Percentiles rank a stretch among this genome's conserved stretches.
phyloP scores from a whole-genome alignment of 2,797 vertebrate species.

The Manis javanica region DNA sequence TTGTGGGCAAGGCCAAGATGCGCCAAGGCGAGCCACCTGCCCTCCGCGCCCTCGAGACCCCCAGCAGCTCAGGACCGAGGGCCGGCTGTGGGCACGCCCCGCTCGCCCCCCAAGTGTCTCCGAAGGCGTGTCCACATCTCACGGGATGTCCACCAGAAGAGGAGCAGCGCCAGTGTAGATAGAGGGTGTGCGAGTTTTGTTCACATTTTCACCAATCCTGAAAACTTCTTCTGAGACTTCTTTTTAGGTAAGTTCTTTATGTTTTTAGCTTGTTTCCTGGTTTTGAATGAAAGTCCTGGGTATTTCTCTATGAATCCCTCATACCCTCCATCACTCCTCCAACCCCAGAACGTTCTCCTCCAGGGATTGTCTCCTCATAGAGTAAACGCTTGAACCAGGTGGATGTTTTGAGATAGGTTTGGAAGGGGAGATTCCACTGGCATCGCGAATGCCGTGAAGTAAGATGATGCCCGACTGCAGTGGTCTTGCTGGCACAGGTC shows the following conservation, averaged over 20 bases:
- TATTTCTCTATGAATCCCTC: not conserved
- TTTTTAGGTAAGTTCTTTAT: not conserved
- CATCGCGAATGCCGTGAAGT: accelerated
- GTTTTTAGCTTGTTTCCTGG: not conserved
- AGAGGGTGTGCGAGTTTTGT: not conserved
- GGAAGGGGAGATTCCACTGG: not conserved
- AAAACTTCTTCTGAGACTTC: not conserved
- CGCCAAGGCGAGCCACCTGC: accelerated
- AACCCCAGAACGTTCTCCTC: not conserved
- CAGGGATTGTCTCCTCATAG: not conserved
- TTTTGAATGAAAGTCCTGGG: not conserved
- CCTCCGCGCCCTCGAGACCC: accelerated
- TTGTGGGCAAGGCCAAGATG: accelerated
- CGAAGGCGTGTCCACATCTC: no score
- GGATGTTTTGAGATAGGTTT: not conserved
- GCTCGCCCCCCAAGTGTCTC: no score
- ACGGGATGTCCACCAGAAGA: not conserved
- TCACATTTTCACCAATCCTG: not conserved
- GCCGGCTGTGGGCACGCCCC: no score
- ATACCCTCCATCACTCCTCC: accelerated
- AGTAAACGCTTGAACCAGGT: not conserved
- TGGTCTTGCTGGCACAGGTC: not conserved
- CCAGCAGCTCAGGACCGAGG: no score
- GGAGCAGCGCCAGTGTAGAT: not conserved
- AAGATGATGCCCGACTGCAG: accelerated